Conservation (phyloP, 30 jellyfish, hydroid and myxozoan genomes). For the Euphysa ruthae region DNA sequence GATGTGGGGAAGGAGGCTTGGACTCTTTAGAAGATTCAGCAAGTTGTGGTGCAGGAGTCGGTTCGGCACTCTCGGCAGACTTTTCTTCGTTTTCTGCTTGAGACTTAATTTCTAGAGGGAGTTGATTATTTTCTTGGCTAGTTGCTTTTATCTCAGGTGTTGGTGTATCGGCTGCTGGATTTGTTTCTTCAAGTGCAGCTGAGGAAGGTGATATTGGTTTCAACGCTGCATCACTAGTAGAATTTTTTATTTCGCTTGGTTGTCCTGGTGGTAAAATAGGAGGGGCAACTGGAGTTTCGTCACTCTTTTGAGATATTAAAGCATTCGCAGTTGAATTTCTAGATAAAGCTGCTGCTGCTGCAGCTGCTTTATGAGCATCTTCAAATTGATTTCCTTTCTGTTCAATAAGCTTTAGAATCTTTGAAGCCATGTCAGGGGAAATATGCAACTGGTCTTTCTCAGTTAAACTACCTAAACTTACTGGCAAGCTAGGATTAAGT, state of each 20-base stretch:
- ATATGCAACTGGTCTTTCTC: constrained; percentile 51
- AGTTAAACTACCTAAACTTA: neutral
- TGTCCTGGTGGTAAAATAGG: neutral
- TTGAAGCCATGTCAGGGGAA: constrained; percentile 78
- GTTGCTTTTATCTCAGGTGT: constrained; percentile 77
- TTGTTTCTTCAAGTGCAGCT: neutral
- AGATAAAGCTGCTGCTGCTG: constrained; percentile 26
- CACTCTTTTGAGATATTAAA: neutral
- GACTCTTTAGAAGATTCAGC: neutral
- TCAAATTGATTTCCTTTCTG: constrained; percentile 66
- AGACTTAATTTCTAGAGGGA: neutral
- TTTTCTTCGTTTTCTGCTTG: neutral
- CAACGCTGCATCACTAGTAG: too few species aligned
- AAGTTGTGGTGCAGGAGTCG: constrained; percentile 6
- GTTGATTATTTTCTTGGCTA: constrained; percentile 38
- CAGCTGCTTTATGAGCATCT: constrained; percentile 66
- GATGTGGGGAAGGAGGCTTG: constrained; percentile 9
- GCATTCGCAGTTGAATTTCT: constrained; percentile 5
- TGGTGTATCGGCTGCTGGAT: too few species aligned
- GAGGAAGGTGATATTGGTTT: too few species aligned
- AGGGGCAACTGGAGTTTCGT: neutral
- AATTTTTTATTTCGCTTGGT: neutral
- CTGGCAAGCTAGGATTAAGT: neutral
- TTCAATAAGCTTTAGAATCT: constrained; percentile 58
- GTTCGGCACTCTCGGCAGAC: neutral